Base-by-base conservation (phyloP, 2,797 vertebrate species). In the Cygnus olor region DNA sequence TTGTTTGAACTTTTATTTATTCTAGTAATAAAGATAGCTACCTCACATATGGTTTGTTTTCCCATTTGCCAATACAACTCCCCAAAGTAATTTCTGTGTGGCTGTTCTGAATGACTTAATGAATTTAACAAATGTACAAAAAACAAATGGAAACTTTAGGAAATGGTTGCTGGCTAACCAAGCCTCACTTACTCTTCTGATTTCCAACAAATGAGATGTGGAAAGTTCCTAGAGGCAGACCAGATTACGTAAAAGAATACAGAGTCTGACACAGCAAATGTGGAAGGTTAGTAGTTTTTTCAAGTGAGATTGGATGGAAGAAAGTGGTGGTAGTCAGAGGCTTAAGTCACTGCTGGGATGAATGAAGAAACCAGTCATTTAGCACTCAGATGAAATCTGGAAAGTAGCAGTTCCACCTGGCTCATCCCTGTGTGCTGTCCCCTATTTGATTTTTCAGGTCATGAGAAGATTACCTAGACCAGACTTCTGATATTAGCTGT, bases 191-290 rank as follows among this genome's bases (percentile, higher is more conserved):
- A 78, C 14, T 22, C 12, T 74, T 87, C 27, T 11, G 1, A 10
- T 60, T 79, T 86, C 38, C 34, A 54, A 2, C 16, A 44, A 58
- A 45, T 20, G 27, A 78, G 28, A 47, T 18, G 9, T 32, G 19
- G n/a, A 74, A 74, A 83, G 18, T 40, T 73, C 38, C 30, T 24
- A 66, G 47, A 72, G 38, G 49, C 14, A 90, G n/a, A 88, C 11
- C 3, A 74, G 58, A 71, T 0, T 1, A 2, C 45, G 2, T 22
- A 10, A 53, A 74, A 64, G 82, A 63, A 47, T 36, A 51, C 10
- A 40, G 6, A 1, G 0, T 18, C 64, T 68, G 11, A 63, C 27
- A 51, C 2, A 2, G 16, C 0, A 1, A 73, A 57, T 0, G 1
- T 24, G 21, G 19, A 68, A 70, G 27, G 27, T 77, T 47, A 89